Conservation (phyloP, 2,113 vertebrate genomes). For the Ivindomyrus marchei region DNA sequence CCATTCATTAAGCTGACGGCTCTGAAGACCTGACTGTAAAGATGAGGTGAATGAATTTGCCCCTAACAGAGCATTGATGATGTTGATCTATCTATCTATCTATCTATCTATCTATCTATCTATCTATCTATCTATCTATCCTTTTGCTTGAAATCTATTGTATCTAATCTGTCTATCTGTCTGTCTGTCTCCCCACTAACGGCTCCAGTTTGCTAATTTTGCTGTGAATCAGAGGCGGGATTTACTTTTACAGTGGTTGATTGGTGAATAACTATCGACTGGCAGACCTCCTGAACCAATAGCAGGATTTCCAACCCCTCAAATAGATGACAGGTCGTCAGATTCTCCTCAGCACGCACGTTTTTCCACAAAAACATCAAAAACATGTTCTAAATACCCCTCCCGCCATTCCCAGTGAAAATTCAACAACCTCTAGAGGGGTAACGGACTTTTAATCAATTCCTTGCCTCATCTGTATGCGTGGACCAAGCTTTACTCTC, state of each 20-base stretch:
- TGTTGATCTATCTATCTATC: background rate
- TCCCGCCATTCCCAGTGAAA: background rate
- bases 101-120: background rate
- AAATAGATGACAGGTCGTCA: background rate
- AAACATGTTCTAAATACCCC: background rate
- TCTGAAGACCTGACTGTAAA: background rate
- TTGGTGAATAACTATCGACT: background rate
- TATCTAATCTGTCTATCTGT: no score
- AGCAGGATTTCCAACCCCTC: background rate
- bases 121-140: background rate
- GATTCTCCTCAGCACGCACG: background rate
- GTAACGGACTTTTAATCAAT: conserved; percentile 16
- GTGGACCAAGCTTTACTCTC: conserved; percentile 6
- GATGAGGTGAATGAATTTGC: background rate
- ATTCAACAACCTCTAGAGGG: conserved; percentile 5
- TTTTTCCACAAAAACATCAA: background rate
- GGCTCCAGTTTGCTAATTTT: background rate
- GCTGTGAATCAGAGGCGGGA: background rate
- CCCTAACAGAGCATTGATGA: background rate
- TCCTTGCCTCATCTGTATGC: conserved; percentile 23
- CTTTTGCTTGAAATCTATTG: no score
- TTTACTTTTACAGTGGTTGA: no score
- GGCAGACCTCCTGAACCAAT: background rate
- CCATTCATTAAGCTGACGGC: background rate
- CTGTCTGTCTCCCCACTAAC: background rate